Percentiles rank a stretch among this genome's conserved stretches.
phyloP scores from a whole-genome alignment of 2,797 vertebrate species.

The Margarornis squamiger region DNA sequence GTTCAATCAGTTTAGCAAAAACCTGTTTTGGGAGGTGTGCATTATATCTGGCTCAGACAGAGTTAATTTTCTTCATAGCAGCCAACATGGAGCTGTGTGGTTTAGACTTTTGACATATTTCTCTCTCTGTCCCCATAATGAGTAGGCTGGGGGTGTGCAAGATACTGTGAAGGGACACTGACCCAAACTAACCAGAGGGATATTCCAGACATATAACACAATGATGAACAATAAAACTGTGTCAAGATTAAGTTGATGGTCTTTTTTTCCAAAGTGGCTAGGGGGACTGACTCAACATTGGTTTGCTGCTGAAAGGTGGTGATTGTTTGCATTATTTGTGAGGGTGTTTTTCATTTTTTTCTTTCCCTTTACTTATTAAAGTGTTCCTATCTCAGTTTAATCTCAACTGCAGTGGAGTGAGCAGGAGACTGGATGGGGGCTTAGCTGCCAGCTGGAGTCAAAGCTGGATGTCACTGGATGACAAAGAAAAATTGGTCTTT shows the following conservation, averaged over 20 bases:
- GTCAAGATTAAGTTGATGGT: not conserved
- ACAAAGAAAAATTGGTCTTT: not conserved
- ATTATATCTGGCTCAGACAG: not conserved
- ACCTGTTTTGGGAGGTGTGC: not conserved
- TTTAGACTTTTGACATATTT: not conserved
- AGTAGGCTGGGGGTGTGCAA: not conserved
- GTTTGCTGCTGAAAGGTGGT: not conserved
- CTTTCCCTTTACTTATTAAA: not conserved
- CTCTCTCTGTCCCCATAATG: not conserved
- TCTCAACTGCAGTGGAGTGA: not conserved
- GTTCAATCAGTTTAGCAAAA: not conserved
- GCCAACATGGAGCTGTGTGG: not conserved
- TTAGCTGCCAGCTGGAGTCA: not conserved
- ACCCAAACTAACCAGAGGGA: not conserved
- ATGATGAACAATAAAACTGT: not conserved
- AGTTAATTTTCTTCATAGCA: not conserved
- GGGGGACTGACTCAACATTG: not conserved
- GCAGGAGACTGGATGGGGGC: not conserved
- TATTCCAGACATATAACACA: not conserved
- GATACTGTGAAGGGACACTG: not conserved
- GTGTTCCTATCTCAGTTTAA: not conserved
- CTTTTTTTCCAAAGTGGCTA: not conserved
- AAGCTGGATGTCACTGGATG: too few relatives aligned
- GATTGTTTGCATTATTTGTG: not conserved
- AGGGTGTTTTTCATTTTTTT: fast-evolving